Conservation (phyloP, 2,797 vertebrate genomes). For the Remorina albescens region DNA sequence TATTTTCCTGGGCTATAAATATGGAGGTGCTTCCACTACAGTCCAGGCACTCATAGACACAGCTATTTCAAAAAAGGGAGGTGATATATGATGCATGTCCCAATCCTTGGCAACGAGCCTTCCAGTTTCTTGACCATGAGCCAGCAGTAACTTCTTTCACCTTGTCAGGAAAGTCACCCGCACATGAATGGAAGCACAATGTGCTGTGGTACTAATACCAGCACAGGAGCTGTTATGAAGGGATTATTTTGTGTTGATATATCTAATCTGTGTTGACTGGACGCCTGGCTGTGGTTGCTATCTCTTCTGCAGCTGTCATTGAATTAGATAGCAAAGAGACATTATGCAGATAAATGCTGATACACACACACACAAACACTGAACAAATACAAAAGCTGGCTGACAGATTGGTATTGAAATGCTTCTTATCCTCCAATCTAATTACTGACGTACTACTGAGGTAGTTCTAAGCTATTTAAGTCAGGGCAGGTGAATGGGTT, state of each 20-base stretch:
- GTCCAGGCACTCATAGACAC: conserved; percentile 8
- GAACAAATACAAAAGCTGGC: conserved; percentile 34
- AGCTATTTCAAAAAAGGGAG: conserved; percentile 10
- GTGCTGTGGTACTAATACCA: conserved; percentile 34
- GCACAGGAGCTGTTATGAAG: conserved; percentile 47
- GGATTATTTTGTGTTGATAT: conserved; percentile 62
- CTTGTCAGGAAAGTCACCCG: conserved; percentile 61
- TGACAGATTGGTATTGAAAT: conserved; percentile 55
- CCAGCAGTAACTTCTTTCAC: conserved; percentile 44
- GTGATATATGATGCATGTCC: conserved; percentile 59
- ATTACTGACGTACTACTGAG: conserved; percentile 69
- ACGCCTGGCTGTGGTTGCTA: conserved; percentile 44
- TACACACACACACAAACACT: not conserved
- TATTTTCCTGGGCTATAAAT: not conserved
- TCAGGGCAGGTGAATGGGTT: conserved; percentile 56
- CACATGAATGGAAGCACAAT: conserved; percentile 25
- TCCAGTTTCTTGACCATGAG: conserved; percentile 39
- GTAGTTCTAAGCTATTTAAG: conserved; percentile 65
- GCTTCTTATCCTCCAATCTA: conserved; percentile 77
- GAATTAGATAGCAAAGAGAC: conserved; percentile 25
- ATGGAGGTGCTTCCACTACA: not conserved
- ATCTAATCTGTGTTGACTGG: conserved; percentile 58
- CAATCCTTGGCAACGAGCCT: conserved; percentile 54
- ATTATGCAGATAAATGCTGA: conserved; percentile 16
- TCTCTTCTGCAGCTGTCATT: conserved; percentile 41